Conservation (phyloP, 2,113 vertebrate species). For the Urocolius indicus region DNA sequence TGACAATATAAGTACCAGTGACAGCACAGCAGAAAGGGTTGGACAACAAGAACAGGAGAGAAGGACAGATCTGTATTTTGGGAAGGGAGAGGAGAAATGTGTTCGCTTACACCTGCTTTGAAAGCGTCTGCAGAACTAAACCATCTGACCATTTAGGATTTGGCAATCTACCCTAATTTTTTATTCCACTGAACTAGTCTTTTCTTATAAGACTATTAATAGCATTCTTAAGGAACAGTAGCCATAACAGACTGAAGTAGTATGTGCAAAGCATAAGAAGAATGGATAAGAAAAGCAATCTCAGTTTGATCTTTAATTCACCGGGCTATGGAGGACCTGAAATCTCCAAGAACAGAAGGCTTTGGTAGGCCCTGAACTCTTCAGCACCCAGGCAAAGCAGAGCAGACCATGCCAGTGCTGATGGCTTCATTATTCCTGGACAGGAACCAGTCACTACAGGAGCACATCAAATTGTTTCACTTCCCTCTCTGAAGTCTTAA, state of each 20-base stretch:
- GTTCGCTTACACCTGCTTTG: background rate
- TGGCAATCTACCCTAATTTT: background rate
- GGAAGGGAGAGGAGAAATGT: background rate
- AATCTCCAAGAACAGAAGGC: background rate
- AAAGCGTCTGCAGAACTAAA: background rate
- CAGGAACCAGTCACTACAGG: background rate
- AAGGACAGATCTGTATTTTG: background rate
- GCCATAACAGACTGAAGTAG: background rate
- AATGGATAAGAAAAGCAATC: background rate
- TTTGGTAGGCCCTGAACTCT: background rate
- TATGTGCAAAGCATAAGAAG: background rate
- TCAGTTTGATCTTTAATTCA: background rate
- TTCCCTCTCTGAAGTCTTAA: background rate
- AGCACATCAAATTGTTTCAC: background rate
- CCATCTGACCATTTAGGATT: background rate
- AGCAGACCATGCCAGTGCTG: fast-evolving
- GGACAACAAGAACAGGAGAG: background rate
- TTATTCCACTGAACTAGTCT: background rate
- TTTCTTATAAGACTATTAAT: background rate
- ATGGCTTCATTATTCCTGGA: background rate
- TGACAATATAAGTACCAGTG: background rate
- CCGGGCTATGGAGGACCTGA: background rate
- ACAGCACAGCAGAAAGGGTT: background rate
- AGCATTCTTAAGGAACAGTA: background rate
- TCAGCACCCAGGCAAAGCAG: background rate